phyloP scores from a whole-genome alignment of 2,888 invertebrate species.

The Eupsilia transversa region DNA sequence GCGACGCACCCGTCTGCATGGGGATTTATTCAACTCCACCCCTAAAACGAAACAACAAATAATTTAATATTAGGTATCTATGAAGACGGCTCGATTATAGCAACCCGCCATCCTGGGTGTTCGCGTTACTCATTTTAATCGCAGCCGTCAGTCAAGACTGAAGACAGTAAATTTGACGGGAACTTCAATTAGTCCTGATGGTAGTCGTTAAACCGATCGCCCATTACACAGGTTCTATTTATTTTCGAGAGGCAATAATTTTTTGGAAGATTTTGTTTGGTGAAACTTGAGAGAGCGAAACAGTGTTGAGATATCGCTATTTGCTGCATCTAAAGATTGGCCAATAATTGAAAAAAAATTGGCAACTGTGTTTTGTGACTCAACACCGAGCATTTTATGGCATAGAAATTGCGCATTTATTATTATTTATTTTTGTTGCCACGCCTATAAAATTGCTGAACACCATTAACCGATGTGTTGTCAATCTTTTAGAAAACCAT shows the following conservation, averaged over 20 bases:
- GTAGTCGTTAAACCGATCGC: constrained; percentile 51
- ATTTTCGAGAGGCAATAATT: constrained; percentile 1
- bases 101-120: constrained; percentile 33
- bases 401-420: not conserved
- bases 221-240: constrained; percentile 36
- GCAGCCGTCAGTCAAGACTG: constrained; percentile 50
- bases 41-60: constrained; percentile 17
- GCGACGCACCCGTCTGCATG: too few relatives aligned
- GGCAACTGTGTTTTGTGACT: not conserved
- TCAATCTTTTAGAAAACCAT: not conserved
- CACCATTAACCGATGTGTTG: not conserved
- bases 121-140: constrained; percentile 54
- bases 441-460: not conserved
- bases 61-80: constrained; percentile 35
- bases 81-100: constrained; percentile 46
- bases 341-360: not conserved
- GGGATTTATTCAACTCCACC: not conserved
- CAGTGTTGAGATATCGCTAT: not conserved
- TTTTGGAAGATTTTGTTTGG: constrained; percentile 20
- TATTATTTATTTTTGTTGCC: not conserved
- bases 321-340: not conserved
- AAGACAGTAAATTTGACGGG: constrained; percentile 56
- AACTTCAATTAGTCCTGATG: constrained; percentile 60
- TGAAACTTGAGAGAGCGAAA: constrained; percentile 13
- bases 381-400: not conserved